Conservation (phyloP, 2,888 invertebrate genomes). For the Esperia sulphurella region DNA sequence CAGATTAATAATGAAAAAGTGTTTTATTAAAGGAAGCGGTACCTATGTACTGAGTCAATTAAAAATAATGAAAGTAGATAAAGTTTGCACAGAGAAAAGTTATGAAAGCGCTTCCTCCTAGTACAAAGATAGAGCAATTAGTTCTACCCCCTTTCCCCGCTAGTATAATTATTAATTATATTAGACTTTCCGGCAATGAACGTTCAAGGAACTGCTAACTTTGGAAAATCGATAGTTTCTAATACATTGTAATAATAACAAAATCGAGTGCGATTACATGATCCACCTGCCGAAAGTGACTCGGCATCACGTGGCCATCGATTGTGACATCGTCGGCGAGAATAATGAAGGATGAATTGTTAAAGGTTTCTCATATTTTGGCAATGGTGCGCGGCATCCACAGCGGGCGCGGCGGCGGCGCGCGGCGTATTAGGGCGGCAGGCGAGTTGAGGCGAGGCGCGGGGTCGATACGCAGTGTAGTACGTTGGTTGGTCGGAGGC, state of each 20-base stretch:
- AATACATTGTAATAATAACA: neutral
- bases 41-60: too few species aligned
- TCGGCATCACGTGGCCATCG: conserved; percentile 41
- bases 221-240: neutral
- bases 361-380: conserved; percentile 62
- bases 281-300: conserved; percentile 15
- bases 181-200: too few species aligned
- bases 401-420: conserved; percentile 48
- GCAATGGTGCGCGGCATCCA: conserved; percentile 58
- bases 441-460: conserved; percentile 34
- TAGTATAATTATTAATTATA: too few species aligned
- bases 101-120: too few species aligned
- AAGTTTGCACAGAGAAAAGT: too few species aligned
- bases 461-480: conserved; percentile 70
- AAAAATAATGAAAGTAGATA: too few species aligned
- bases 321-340: conserved; percentile 33
- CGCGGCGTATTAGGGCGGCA: conserved; percentile 43
- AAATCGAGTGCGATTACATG: neutral
- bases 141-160: too few species aligned
- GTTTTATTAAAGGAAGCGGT: too few species aligned
- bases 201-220: too few species aligned
- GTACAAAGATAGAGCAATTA: too few species aligned
- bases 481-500: conserved; percentile 34
- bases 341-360: conserved; percentile 67
- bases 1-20: too few species aligned